Evolutionary conservation across 2,113 vertebrate genomes (phyloP).

Genomic region (Sebastes fasciatus): DNA sequence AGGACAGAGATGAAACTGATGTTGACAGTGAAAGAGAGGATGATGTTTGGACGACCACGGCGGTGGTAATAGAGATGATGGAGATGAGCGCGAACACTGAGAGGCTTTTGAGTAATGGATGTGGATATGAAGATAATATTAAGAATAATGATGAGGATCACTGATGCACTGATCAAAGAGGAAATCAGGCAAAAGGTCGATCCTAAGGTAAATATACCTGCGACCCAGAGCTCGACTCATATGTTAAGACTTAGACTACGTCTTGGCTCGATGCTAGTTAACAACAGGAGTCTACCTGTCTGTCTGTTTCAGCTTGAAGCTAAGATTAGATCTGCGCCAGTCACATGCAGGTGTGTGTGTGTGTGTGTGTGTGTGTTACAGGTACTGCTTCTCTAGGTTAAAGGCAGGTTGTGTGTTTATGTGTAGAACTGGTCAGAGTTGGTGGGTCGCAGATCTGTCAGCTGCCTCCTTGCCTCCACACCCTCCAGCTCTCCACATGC

Average conservation of each 20-base stretch:
- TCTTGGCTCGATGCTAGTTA: slow-evolving; percentile 12
- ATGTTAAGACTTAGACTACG: slow-evolving; percentile 35
- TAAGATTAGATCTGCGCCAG: slow-evolving; percentile 52
- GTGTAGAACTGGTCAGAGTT: slow-evolving; percentile 10
- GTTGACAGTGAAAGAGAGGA: slow-evolving; percentile 23
- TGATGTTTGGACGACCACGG: slow-evolving; percentile 6
- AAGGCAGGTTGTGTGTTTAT: slow-evolving; percentile 25
- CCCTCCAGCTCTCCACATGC: not conserved
- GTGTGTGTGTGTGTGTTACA: not conserved
- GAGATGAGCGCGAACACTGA: slow-evolving; percentile 16
- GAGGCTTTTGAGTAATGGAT: slow-evolving; percentile 45
- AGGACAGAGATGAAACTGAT: slow-evolving; percentile 30
- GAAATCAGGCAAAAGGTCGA: slow-evolving; percentile 43
- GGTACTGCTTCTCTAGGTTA: not conserved
- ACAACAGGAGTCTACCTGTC: slow-evolving; percentile 29
- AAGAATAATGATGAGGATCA: slow-evolving; percentile 41
- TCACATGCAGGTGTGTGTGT: slow-evolving; percentile 31
- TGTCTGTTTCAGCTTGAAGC: slow-evolving; percentile 15
- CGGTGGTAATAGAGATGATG: slow-evolving; percentile 12
- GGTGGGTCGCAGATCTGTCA: slow-evolving; percentile 15
- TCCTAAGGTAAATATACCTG: slow-evolving; percentile 44
- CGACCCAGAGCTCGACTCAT: slow-evolving; percentile 38
- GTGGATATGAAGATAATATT: slow-evolving; percentile 39
- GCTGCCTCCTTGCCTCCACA: not conserved
- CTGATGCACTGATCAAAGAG: slow-evolving; percentile 36